Conservation (phyloP, 2,888 invertebrate species). For the Calameuta filiformis region DNA sequence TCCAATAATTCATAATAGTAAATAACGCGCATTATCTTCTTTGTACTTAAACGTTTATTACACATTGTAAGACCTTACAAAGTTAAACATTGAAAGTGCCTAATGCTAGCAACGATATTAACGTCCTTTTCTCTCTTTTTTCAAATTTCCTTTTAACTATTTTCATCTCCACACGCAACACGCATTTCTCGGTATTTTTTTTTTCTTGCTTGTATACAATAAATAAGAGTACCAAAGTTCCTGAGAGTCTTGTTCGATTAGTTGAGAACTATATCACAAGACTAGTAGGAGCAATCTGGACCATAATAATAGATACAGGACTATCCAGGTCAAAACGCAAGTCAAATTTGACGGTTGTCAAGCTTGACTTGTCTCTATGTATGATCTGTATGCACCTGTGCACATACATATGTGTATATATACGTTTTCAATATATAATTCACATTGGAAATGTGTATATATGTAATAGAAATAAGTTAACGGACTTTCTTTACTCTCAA, state of each 20-base stretch:
- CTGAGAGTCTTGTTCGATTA: neutral
- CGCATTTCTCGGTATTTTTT: slow-evolving; percentile 10
- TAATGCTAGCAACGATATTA: slow-evolving; percentile 41
- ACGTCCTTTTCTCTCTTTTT: slow-evolving; percentile 37
- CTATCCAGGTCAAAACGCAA: neutral
- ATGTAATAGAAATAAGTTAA: neutral
- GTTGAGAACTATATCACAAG: neutral
- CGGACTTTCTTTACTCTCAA: neutral
- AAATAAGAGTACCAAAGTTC: slow-evolving; percentile 8
- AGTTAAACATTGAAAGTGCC: slow-evolving; percentile 43
- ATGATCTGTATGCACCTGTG: neutral
- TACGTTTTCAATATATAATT: neutral
- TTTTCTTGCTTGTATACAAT: slow-evolving; percentile 18
- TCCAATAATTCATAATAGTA: neutral
- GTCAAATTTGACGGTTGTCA: neutral
- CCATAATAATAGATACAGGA: neutral
- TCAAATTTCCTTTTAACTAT: slow-evolving; percentile 30
- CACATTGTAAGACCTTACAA: slow-evolving; percentile 41
- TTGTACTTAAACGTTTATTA: slow-evolving; percentile 48
- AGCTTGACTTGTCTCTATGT: neutral
- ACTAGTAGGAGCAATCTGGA: neutral
- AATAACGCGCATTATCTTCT: slow-evolving; percentile 1
- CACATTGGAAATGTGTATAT: neutral
- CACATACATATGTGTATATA: neutral
- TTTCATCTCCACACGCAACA: slow-evolving; percentile 24